phyloP scores from a whole-genome alignment of 2,113 vertebrate genomes.

The Sapajus apella region DNA sequence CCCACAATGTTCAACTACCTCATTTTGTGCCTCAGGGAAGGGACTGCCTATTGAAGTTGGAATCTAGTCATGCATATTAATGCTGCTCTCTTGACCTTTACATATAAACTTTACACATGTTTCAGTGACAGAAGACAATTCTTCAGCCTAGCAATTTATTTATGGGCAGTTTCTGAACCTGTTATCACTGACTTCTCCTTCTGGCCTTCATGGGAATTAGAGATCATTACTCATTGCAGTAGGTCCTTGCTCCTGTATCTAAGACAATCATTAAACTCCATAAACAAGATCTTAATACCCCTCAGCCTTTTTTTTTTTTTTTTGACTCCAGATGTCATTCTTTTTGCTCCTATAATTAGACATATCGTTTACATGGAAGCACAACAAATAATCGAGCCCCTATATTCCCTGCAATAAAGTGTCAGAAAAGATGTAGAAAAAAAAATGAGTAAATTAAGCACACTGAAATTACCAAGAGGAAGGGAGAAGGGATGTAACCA shows the following conservation, averaged over 20 bases:
- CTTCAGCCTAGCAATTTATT: constrained; percentile 44
- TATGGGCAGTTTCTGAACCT: constrained; percentile 44
- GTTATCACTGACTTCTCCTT: constrained; percentile 43
- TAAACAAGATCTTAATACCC: background rate
- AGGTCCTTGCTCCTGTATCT: background rate
- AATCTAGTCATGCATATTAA: constrained; percentile 65
- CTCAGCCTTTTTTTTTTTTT: background rate
- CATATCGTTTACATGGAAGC: constrained; percentile 1
- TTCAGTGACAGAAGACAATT: constrained; percentile 40
- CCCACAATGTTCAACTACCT: constrained; percentile 13
- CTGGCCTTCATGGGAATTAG: constrained; percentile 9
- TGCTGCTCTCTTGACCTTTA: constrained; percentile 62
- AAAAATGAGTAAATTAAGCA: background rate
- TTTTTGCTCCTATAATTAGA: background rate
- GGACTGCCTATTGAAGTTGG: constrained; percentile 47
- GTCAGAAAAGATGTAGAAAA: background rate
- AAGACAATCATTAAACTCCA: background rate
- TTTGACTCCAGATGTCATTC: background rate
- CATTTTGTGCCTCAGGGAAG: constrained; percentile 38
- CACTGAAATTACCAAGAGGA: background rate
- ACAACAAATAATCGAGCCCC: background rate
- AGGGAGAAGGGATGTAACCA: background rate
- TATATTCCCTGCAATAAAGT: background rate
- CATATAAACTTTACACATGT: constrained; percentile 64
- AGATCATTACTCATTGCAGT: background rate